A percentile compares a stretch with the other conserved stretches of the same genome.
Conservation (phyloP, 1,140 invertebrate genomes). For the Acromyrmex echinatior region DNA sequence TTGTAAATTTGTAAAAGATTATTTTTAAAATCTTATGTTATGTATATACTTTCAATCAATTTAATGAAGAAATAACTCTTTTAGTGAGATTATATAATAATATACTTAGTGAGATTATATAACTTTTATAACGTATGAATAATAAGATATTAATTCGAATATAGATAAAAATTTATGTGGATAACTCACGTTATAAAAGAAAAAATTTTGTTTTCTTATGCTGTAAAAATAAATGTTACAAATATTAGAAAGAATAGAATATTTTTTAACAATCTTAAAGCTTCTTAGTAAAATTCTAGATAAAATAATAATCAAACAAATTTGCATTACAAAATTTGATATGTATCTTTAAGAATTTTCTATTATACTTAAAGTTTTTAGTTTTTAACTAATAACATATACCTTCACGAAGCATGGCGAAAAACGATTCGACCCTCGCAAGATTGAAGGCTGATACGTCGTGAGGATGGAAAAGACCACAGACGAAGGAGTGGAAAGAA, state of each 20-base stretch:
- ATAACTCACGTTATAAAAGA: background rate
- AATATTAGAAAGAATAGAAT: background rate
- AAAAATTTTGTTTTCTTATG: background rate
- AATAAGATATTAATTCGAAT: background rate
- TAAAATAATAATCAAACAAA: background rate
- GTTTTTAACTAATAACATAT: slow-evolving; percentile 36
- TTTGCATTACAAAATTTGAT: background rate
- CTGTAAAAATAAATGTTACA: background rate
- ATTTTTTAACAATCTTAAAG: background rate
- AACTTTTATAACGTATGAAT: background rate
- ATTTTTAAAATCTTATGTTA: background rate
- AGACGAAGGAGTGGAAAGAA: slow-evolving; percentile 59
- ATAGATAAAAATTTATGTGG: background rate
- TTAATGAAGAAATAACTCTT: slow-evolving; percentile 3
- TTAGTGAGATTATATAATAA: background rate
- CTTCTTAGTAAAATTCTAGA: background rate
- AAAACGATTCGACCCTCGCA: slow-evolving; percentile 53
- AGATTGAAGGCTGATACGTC: slow-evolving; percentile 66
- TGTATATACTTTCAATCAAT: background rate
- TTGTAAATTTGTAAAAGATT: background rate
- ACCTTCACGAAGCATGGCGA: slow-evolving; percentile 8
- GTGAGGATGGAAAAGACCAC: slow-evolving; percentile 54
- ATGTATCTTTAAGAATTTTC: background rate
- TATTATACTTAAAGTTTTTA: slow-evolving; percentile 32
- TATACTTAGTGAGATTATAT: background rate